These are phyloP conservation scores for Calliphora vicina DNA, from an alignment of 1,140 invertebrate genomes.

Conservation along the genomic window DNA sequence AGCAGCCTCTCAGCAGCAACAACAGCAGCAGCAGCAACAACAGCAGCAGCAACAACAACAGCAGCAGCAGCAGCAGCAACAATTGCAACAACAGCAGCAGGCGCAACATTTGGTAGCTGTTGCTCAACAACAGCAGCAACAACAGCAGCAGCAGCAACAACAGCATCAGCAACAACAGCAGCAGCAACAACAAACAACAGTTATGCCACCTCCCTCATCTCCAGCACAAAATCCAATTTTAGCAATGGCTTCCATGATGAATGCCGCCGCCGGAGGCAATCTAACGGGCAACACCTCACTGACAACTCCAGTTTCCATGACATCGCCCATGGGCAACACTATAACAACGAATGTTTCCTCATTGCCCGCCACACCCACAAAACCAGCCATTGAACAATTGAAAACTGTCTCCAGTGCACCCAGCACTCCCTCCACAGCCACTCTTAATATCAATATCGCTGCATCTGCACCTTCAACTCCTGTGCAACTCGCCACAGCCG, in stretches of 20 bases:
- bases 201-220: conserved; percentile 44
- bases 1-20: conserved; percentile 42
- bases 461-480: conserved; percentile 21
- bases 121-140: conserved; percentile 42
- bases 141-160: conserved; percentile 10
- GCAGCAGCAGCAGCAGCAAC: conserved; percentile 46
- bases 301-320: conserved; percentile 63
- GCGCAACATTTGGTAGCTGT: background rate
- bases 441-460: background rate
- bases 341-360: conserved; percentile 34
- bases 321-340: conserved; percentile 38
- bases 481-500: background rate
- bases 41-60: conserved; percentile 48
- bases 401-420: conserved; percentile 28
- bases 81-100: conserved; percentile 15
- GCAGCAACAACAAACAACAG: conserved; percentile 56
- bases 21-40: conserved; percentile 50
- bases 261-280: conserved; percentile 31
- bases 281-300: conserved; percentile 49
- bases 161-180: conserved; percentile 39
- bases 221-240: conserved; percentile 58
- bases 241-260: conserved; percentile 61
- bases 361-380: conserved; percentile 42
- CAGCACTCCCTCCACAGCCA: conserved; percentile 8
- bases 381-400: conserved; percentile 44